Percentiles rank a stretch among this genome's conserved stretches.
Evolutionary conservation across 2,113 vertebrate genomes (phyloP).

Genomic region (Sphyrna mokarran): DNA sequence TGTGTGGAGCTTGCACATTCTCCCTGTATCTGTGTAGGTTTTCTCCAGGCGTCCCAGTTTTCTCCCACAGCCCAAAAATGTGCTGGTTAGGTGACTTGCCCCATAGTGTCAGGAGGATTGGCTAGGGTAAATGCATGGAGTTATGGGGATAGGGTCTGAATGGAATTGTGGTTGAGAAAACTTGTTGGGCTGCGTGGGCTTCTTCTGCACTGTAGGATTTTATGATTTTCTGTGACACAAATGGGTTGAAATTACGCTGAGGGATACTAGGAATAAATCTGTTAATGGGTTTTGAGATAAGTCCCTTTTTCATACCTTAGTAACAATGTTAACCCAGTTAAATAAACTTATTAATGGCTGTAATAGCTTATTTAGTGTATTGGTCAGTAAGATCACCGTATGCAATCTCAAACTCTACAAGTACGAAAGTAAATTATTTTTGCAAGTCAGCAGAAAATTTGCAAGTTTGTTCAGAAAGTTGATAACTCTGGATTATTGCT

Average conservation of each 20-base stretch:
- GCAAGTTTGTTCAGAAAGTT: background rate
- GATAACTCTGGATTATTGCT: conserved; percentile 33
- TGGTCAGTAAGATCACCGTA: background rate
- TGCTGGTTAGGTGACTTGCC: too few relatives aligned
- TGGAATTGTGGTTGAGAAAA: too few relatives aligned
- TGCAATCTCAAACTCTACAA: background rate
- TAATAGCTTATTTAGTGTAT: background rate
- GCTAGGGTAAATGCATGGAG: too few relatives aligned
- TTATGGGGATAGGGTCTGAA: too few relatives aligned
- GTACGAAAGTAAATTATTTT: background rate
- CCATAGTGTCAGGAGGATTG: too few relatives aligned
- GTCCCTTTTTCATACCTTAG: background rate
- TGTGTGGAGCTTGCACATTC: too few relatives aligned
- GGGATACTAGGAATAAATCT: background rate
- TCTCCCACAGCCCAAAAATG: too few relatives aligned
- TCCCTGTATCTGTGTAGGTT: too few relatives aligned
- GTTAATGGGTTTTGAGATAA: background rate
- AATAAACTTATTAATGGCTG: background rate
- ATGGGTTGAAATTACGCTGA: background rate
- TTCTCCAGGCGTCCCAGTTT: too few relatives aligned
- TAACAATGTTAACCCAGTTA: background rate
- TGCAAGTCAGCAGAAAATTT: background rate
- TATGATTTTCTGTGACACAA: background rate
- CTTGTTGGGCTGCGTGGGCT: too few relatives aligned
- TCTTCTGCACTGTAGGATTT: too few relatives aligned